Evolutionary conservation across 2,113 vertebrate genomes (phyloP), one percentile per base, ranked within the genome.

Genomic region (Corythornis vintsioides): DNA sequence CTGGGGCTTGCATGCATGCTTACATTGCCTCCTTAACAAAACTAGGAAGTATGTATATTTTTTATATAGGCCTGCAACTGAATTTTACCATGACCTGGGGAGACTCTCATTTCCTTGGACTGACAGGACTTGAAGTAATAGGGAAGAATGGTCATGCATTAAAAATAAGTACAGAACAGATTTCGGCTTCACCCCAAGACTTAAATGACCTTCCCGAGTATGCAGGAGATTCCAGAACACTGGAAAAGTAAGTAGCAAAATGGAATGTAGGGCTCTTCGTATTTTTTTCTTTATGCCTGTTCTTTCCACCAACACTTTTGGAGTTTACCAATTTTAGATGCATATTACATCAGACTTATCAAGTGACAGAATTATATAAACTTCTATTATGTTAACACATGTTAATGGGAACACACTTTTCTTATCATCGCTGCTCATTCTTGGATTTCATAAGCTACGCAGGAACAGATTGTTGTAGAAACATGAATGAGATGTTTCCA

Each of bases 121-220:
- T 99, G 95, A 99, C 99, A 1, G 99, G 98, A 90, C 94, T 99
- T 83, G 99, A 99, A 95, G 97, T 99, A 89, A 98, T 99, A 65
- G 98, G 98, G 55, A 98, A 96, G 86, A 97, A 98, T 3, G 98
- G 99, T 9, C 98, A 98, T 13, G 96, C 98, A 10, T 86, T 99
- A 88, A 98, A 98, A 69, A 59, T 99, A 93, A 97, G 84, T 71
- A 82, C 95, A 65, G 95, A 97, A 29, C 98, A 98, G 96, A 95
- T 99, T 86, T 97, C 97, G 15, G 99, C 99, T 66, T 99, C 96
- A 48, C 98, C 99, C 6, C 93, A 91, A 20, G 99, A 99, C 95
- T 97, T 99, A 71, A 99, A 98, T 17, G 98, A 99, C 90, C 98
- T 99, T 74, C 98, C 98, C 1, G 98, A 99, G 40, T 98, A 98